A percentile compares a stretch with the other conserved stretches of the same genome.
These are phyloP conservation scores for Parasteatoda tepidariorum DNA, from an alignment of 1,140 invertebrate species.

Conservation along the genomic window DNA sequence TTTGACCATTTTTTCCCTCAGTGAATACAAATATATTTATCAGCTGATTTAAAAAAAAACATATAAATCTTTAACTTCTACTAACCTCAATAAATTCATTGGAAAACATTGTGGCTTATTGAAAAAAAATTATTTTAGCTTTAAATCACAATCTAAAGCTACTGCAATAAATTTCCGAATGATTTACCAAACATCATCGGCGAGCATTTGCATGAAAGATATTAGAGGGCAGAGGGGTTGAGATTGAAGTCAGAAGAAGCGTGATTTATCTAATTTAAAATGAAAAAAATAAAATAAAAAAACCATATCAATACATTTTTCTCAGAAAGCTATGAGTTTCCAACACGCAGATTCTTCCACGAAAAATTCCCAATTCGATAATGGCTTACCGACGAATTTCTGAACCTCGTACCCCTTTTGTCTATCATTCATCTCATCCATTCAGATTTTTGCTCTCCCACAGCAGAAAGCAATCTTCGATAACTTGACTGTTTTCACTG, in stretches of 20 bases:
- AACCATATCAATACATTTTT: slow-evolving; percentile 53
- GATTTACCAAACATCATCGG: too few relatives aligned
- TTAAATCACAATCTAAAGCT: too few relatives aligned
- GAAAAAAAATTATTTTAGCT: too few relatives aligned
- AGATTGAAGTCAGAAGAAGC: neutral
- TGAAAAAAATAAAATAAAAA: neutral
- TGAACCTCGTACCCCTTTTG: slow-evolving; percentile 21
- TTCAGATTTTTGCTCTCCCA: slow-evolving; percentile 39
- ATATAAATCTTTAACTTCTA: too few relatives aligned
- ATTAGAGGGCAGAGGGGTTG: too few relatives aligned
- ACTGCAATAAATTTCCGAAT: too few relatives aligned
- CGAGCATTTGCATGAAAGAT: too few relatives aligned
- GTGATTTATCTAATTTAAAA: neutral
- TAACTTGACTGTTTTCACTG: slow-evolving; percentile 51
- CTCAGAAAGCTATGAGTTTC: neutral
- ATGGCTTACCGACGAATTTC: slow-evolving; percentile 45
- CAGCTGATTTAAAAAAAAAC: too few relatives aligned
- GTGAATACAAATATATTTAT: too few relatives aligned
- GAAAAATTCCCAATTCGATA: slow-evolving; percentile 49
- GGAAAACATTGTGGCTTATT: too few relatives aligned
- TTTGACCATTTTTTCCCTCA: too few relatives aligned
- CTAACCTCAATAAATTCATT: too few relatives aligned
- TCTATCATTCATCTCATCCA: slow-evolving; percentile 58
- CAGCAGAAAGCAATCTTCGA: slow-evolving; percentile 56
- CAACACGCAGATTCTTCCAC: neutral